Conservation (phyloP, 2,113 vertebrate genomes). For the Zingel zingel region DNA sequence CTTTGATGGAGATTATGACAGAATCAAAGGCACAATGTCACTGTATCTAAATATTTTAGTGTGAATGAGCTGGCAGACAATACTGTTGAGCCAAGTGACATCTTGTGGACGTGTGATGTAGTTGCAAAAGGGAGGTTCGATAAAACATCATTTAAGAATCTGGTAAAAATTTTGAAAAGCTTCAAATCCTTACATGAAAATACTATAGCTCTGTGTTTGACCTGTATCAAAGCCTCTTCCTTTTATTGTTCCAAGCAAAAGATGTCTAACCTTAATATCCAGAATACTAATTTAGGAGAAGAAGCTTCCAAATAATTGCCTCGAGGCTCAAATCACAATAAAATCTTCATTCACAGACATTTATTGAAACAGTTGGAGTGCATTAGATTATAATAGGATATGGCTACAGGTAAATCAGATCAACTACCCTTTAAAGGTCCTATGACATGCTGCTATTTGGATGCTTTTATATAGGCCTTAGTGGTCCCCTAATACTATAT, state of each 20-base stretch:
- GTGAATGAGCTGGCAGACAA: background rate
- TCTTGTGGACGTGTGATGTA: slow-evolving; percentile 63
- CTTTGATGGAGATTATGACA: background rate
- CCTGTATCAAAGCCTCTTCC: too few relatives aligned
- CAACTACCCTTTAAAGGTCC: background rate
- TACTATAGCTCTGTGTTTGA: background rate
- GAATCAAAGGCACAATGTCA: background rate
- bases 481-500: too few relatives aligned
- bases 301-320: background rate
- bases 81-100: slow-evolving; percentile 60
- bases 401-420: background rate
- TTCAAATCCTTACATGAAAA: background rate
- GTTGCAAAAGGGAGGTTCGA: background rate
- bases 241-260: background rate
- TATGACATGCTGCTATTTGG: too few relatives aligned
- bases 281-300: background rate
- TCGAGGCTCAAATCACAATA: background rate
- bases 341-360: background rate
- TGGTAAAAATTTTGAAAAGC: background rate
- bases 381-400: background rate
- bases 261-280: too few relatives aligned
- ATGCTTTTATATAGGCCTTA: too few relatives aligned
- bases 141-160: background rate
- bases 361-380: background rate
- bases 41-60: background rate